These are phyloP conservation scores for Corapipo altera DNA, from an alignment of 2,113 vertebrate species.

Conservation along the genomic window DNA sequence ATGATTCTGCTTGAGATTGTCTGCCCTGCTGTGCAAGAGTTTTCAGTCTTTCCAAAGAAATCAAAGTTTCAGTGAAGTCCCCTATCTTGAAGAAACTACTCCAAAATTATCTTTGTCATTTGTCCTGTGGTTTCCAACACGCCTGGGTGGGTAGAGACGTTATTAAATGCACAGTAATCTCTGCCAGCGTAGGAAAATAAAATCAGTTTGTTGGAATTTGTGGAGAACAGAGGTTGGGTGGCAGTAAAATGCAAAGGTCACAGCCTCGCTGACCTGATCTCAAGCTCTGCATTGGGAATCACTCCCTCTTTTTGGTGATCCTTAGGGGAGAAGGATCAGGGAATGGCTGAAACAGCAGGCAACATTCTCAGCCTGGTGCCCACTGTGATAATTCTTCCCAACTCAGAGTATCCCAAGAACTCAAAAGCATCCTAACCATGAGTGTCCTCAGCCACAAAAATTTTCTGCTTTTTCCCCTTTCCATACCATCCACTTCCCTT, in stretches of 20 bases:
- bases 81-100: accelerated
- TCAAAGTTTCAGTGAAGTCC: background rate
- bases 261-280: too few species aligned
- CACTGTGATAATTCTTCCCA: background rate
- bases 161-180: background rate
- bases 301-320: too few species aligned
- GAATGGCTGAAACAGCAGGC: too few species aligned
- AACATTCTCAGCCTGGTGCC: too few species aligned
- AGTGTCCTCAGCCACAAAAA: too few species aligned
- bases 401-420: background rate
- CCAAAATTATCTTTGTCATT: background rate
- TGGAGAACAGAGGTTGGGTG: background rate
- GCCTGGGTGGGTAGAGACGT: background rate
- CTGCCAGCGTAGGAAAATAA: background rate
- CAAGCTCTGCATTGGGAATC: too few species aligned
- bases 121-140: background rate
- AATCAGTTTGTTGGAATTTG: background rate
- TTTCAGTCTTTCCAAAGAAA: background rate
- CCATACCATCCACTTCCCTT: background rate
- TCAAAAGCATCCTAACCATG: background rate
- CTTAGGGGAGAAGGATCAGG: too few species aligned
- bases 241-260: background rate
- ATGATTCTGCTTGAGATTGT: background rate
- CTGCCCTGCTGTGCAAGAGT: background rate
- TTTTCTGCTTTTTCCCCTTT: background rate